Percentiles rank a stretch among this genome's conserved stretches.
Evolutionary conservation across 2,113 vertebrate genomes (phyloP).

Genomic region (Megaceryle torquata): DNA sequence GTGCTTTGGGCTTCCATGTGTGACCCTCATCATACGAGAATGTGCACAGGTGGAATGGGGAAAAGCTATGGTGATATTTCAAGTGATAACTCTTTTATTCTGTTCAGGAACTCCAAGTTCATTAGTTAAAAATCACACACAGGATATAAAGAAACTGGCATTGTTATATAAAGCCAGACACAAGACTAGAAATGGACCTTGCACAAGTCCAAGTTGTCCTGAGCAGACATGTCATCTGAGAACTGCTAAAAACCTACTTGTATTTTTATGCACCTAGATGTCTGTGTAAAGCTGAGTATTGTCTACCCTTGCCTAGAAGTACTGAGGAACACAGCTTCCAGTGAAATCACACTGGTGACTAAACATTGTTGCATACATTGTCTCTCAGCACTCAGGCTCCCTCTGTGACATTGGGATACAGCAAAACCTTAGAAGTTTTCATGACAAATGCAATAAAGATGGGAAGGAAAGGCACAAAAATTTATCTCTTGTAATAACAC

Average conservation of each 20-base stretch:
- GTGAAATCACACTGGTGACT: neutral
- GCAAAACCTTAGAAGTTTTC: neutral
- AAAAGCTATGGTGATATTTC: neutral
- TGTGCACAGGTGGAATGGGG: neutral
- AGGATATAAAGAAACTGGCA: neutral
- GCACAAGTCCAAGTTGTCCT: neutral
- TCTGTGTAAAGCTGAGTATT: neutral
- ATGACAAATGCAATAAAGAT: neutral
- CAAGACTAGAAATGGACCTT: neutral
- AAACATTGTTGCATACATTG: no score
- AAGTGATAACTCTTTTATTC: neutral
- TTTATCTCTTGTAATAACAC: neutral
- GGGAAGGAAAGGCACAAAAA: neutral
- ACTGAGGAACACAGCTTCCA: neutral
- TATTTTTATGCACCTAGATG: neutral
- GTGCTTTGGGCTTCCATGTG: neutral
- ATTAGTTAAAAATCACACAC: neutral
- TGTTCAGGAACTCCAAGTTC: neutral
- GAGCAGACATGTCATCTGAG: neutral
- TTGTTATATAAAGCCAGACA: neutral
- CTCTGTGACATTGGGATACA: neutral
- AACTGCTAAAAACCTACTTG: neutral
- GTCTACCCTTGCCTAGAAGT: neutral
- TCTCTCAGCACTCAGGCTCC: neutral
- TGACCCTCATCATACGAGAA: neutral